Conservation (phyloP, 2,797 vertebrate species). For the Centroberyx gerrardi region DNA sequence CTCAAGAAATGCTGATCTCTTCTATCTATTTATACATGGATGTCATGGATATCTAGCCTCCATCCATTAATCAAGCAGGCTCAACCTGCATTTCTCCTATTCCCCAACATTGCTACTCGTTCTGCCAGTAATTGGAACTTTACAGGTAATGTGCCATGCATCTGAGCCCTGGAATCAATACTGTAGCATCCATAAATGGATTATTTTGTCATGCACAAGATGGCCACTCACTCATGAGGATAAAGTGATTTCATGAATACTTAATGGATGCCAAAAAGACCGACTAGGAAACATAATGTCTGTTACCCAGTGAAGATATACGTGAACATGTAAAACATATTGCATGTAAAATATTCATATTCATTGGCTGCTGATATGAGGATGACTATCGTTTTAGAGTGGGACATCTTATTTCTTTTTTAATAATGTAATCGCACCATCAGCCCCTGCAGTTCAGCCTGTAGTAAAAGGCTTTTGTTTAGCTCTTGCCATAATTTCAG, state of each 20-base stretch:
- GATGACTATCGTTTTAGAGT: neutral
- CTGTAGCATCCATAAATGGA: constrained; percentile 12
- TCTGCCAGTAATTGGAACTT: neutral
- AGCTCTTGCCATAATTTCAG: neutral
- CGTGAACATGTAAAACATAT: neutral
- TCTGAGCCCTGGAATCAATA: constrained; percentile 34
- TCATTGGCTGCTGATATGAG: neutral
- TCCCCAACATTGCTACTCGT: neutral
- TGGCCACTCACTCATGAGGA: neutral
- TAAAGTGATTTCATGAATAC: constrained; percentile 10
- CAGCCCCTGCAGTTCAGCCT: neutral
- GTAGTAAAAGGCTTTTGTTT: constrained; percentile 10
- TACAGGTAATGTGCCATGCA: neutral
- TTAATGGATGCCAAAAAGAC: constrained; percentile 1
- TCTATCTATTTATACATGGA: neutral
- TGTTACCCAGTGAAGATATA: neutral
- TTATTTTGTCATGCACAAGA: constrained; percentile 17
- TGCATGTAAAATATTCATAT: constrained; percentile 6
- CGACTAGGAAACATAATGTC: too few species aligned
- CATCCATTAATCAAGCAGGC: neutral
- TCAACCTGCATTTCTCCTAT: neutral
- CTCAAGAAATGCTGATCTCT: constrained; percentile 3
- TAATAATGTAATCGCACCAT: neutral
- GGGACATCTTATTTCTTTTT: neutral
- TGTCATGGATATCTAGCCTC: neutral